Evolutionary conservation across 2,797 vertebrate genomes (phyloP).

Genomic region (Phoxinus dragarum): DNA sequence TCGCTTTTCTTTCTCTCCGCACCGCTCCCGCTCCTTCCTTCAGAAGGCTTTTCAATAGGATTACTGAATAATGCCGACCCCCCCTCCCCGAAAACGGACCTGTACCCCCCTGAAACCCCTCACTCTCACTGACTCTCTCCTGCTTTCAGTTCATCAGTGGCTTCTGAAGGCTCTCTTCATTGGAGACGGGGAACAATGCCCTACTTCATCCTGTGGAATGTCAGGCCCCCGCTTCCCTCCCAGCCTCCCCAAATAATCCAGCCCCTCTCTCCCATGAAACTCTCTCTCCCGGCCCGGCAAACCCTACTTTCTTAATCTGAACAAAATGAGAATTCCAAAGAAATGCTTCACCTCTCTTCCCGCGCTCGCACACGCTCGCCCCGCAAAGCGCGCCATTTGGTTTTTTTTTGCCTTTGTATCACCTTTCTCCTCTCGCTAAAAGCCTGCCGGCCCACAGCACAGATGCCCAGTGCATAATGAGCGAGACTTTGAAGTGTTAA

Average conservation of each 20-base stretch:
- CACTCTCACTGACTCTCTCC: conserved; percentile 68
- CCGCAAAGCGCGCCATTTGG: conserved; percentile 29
- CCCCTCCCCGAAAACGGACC: conserved; percentile 71
- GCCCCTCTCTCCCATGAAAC: conserved; percentile 67
- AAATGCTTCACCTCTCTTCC: conserved; percentile 72
- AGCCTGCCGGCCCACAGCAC: conserved; percentile 56
- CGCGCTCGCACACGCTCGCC: conserved; percentile 50
- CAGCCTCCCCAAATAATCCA: conserved; percentile 62
- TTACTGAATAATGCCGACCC: conserved; percentile 80
- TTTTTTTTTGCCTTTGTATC: conserved; percentile 7
- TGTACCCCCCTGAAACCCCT: conserved; percentile 67
- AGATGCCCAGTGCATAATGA: conserved; percentile 64
- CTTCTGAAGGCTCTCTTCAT: conserved; percentile 81
- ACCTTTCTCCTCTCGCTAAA: conserved; percentile 48
- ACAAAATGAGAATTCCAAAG: conserved; percentile 81
- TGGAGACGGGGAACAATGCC: conserved; percentile 82
- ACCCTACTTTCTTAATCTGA: conserved; percentile 77
- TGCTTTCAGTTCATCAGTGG: conserved; percentile 83
- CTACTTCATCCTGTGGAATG: conserved; percentile 86
- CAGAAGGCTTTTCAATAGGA: conserved; percentile 83
- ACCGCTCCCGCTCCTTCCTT: conserved; percentile 78
- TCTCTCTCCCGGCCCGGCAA: conserved; percentile 43
- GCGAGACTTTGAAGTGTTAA: conserved; percentile 77
- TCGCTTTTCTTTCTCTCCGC: conserved; percentile 70
- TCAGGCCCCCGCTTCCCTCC: conserved; percentile 65